Evolutionary conservation across 2,888 invertebrate genomes (phyloP), one percentile per base, ranked within the genome.

Genomic region (Elysia crispata): DNA sequence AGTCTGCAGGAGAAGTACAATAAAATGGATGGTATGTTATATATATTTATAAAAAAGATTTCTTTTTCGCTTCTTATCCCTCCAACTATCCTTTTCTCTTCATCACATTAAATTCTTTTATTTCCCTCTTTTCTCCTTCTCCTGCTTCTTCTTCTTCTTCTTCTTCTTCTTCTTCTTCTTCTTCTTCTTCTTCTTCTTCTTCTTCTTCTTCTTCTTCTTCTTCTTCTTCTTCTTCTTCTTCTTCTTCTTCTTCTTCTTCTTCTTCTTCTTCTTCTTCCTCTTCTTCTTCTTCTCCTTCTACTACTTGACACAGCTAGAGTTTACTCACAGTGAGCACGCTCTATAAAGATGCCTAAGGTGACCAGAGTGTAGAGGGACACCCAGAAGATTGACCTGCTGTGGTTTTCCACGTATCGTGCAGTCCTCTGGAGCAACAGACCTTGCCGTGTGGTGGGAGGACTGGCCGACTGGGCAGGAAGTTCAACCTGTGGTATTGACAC

Each of bases 341-440:
- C 94, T 1, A 92, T 90, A 88, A 94, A 94, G 84, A 94, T 93
- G 11, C 92, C 93, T 49, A 93, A 81, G 41, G 94, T 88, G 0
- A 94, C 91, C 13, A 94, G 85, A 15, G 94, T 94, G 87, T 94
- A 94, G 25, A 94, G 87, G 3, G 92, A 88, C 18, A 92, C 83
- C 94, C 94, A 94, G 89, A 94, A 94, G 80, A 94, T 93, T 85
- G 94, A 93, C 79, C 93, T 92, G n/a, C 93, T 91, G 85, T 94
- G 93, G 83, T 93, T 92, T 85, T 94, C 93, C 54, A 94, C 88
- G 83, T 92, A 93, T 18, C 83, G 83, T 41, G 72, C 41, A 25
- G 49, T 54, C 30, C 33, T 77, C n/a, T 77, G 69, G 20, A 69
- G 20, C 41, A 41, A 41, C 41, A 41, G 41, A 11, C 41, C 41